Evolutionary conservation across 2,113 vertebrate genomes (phyloP).

Genomic region (Pseudolaguvia tuberculata): DNA sequence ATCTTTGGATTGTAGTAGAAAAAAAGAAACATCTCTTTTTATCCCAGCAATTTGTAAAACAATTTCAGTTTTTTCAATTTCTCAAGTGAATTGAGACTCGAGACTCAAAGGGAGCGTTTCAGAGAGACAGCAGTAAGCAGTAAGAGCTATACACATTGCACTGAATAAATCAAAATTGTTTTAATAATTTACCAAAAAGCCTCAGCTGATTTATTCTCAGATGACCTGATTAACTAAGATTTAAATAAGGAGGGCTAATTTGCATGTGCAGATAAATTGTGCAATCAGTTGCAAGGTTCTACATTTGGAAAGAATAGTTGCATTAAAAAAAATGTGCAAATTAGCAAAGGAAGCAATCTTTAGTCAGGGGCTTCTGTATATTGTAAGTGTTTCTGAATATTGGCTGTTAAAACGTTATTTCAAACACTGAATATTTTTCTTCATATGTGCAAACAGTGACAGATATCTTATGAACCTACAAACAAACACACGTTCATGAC

Average conservation of each 20-base stretch:
- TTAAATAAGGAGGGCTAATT: constrained; percentile 3
- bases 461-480: too few species aligned
- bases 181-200: neutral
- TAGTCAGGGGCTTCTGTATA: neutral
- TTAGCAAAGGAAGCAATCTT: neutral
- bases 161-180: neutral
- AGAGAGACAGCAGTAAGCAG: constrained; percentile 34
- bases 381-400: too few species aligned
- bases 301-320: neutral
- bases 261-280: neutral
- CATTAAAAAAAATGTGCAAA: neutral
- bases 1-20: constrained; percentile 28
- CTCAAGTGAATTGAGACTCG: too few species aligned
- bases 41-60: constrained; percentile 27
- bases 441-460: too few species aligned
- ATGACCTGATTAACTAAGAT: neutral
- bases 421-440: too few species aligned
- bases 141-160: constrained; percentile 20
- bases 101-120: constrained; percentile 33
- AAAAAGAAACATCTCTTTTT: constrained; percentile 36
- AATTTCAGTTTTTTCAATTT: constrained; percentile 22
- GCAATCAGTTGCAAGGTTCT: neutral
- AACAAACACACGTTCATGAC: too few species aligned
- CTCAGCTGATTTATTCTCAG: neutral
- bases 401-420: too few species aligned